phyloP scores from a whole-genome alignment of 1,140 invertebrate species.

The Microplitis mediator region DNA sequence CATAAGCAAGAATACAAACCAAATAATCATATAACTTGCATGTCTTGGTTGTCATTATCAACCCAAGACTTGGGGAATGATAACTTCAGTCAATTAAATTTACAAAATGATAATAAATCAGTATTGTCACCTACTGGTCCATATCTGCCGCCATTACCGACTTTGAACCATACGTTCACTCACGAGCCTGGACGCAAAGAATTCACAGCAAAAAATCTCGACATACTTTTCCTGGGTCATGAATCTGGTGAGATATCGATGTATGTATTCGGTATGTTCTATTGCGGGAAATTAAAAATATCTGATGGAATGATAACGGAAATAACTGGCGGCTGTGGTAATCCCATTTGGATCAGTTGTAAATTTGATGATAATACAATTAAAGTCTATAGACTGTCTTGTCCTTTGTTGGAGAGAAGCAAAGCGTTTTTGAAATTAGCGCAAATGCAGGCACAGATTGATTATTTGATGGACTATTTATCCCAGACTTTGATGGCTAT shows the following conservation, averaged over 20 bases:
- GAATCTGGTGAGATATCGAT: conserved; percentile 74
- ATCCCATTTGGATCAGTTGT: conserved; percentile 53
- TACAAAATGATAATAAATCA: conserved; percentile 29
- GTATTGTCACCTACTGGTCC: conserved; percentile 47
- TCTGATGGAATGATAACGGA: conserved; percentile 50
- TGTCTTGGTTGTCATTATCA: conserved; percentile 64
- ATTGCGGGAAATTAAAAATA: conserved; percentile 74
- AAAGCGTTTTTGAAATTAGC: conserved; percentile 56
- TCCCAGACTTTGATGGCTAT: conserved; percentile 82
- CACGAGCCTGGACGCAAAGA: conserved; percentile 57
- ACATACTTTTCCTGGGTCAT: conserved; percentile 70
- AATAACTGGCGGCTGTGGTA: conserved; percentile 47
- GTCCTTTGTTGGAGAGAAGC: conserved; percentile 49
- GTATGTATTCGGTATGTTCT: conserved; percentile 84
- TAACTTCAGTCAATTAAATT: conserved; percentile 25
- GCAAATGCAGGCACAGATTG: conserved; percentile 55
- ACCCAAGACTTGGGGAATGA: conserved; percentile 18
- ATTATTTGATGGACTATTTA: conserved; percentile 68
- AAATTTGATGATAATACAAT: conserved; percentile 39
- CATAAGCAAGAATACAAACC: conserved; percentile 69
- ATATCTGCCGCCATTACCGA: conserved; percentile 65
- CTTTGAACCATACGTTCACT: conserved; percentile 66
- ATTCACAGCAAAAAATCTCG: conserved; percentile 49
- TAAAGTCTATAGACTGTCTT: conserved; percentile 45
- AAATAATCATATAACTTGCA: conserved; percentile 64